phyloP scores from a whole-genome alignment of 2,113 vertebrate genomes.

The Phylloscopus whistleri region DNA sequence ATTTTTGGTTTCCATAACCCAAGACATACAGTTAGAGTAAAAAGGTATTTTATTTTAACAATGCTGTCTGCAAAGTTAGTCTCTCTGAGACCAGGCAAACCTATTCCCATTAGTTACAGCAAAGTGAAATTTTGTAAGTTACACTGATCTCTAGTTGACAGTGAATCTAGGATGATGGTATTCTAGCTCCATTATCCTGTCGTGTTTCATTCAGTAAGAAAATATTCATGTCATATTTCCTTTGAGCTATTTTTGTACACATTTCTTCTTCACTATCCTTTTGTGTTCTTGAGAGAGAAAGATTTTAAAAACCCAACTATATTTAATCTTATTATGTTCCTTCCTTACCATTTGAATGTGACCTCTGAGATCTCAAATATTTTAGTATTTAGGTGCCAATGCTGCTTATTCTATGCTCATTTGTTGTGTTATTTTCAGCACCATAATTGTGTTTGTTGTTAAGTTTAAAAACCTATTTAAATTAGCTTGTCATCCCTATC shows the following conservation, averaged over 20 bases:
- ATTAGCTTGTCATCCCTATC: not conserved
- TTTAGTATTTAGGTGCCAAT: not conserved
- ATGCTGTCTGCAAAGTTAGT: not conserved
- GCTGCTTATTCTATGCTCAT: not conserved
- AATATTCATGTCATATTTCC: not conserved
- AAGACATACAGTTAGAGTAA: not conserved
- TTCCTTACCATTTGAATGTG: not conserved
- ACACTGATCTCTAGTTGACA: not conserved
- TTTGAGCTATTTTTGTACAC: not conserved
- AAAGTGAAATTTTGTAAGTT: not conserved
- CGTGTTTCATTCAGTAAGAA: not conserved
- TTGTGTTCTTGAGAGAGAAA: not conserved
- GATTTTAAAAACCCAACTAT: accelerated
- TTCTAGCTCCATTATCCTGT: not conserved
- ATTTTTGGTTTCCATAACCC: too few species aligned
- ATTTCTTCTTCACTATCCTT: not conserved
- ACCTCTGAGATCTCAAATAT: not conserved
- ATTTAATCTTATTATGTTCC: not conserved
- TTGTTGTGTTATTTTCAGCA: not conserved
- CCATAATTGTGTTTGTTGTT: not conserved
- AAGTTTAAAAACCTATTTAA: not conserved
- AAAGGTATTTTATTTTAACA: not conserved
- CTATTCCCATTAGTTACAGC: not conserved
- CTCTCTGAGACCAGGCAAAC: not conserved
- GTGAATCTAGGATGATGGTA: not conserved